Evolutionary conservation across 2,888 invertebrate genomes (phyloP).

Genomic region (Chrysomela aeneicollis): DNA sequence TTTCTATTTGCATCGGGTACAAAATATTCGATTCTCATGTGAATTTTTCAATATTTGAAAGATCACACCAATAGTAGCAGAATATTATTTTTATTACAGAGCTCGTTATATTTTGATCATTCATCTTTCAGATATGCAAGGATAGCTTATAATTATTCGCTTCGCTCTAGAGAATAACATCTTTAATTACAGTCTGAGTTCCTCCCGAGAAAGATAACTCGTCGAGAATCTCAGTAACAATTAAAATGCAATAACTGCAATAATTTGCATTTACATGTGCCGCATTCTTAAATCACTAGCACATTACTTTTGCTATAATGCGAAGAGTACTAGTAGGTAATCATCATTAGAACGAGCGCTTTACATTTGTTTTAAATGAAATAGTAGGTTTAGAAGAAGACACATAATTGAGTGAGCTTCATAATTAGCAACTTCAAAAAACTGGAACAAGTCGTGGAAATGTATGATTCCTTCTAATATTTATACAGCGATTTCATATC

Average conservation of each 20-base stretch:
- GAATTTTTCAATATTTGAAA: no score
- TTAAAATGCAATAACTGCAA: conserved; percentile 33
- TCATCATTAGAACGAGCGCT: conserved; percentile 31
- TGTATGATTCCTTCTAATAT: no score
- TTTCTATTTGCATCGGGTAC: no score
- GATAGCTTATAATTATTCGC: conserved; percentile 7
- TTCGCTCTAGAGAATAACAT: background rate
- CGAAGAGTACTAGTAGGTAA: conserved; percentile 26
- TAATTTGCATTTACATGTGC: conserved; percentile 33
- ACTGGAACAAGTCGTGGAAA: no score
- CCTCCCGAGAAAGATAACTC: conserved; percentile 1
- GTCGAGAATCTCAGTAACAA: conserved; percentile 18
- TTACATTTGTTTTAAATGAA: background rate
- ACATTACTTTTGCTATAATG: conserved; percentile 25
- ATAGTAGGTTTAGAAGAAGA: no score
- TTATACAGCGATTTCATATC: no score
- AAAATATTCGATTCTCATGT: no score
- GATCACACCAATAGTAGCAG: no score
- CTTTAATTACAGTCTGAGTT: conserved; percentile 14
- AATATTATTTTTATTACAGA: background rate
- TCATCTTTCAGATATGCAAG: background rate
- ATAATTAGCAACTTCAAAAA: background rate
- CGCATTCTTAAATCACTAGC: conserved; percentile 20
- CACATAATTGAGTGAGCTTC: background rate
- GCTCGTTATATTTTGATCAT: background rate